Conservation (phyloP, 1,140 invertebrate species). For the Euglossa dilemma region DNA sequence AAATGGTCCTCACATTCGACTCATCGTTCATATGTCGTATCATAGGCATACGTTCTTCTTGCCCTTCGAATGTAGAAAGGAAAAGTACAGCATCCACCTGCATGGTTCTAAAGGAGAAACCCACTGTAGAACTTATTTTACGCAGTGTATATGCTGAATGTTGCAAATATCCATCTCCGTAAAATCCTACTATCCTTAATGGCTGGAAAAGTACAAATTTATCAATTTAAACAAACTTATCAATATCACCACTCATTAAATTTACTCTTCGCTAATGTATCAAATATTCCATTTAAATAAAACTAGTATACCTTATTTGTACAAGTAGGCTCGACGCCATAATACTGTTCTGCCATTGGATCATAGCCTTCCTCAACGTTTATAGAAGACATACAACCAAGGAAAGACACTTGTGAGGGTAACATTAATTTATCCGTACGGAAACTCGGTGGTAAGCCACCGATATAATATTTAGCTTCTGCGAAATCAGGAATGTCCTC, state of each 20-base stretch:
- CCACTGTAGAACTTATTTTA: constrained; percentile 86
- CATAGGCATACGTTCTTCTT: constrained; percentile 75
- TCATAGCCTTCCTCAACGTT: constrained; percentile 87
- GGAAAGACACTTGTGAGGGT: constrained; percentile 84
- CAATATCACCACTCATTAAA: background rate
- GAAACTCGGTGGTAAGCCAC: constrained; percentile 90
- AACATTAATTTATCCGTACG: constrained; percentile 72
- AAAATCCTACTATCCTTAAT: constrained; percentile 87
- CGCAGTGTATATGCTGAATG: constrained; percentile 86
- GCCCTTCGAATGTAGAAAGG: constrained; percentile 87
- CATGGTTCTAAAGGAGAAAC: constrained; percentile 90
- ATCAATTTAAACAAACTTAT: background rate
- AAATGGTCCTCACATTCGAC: constrained; percentile 66
- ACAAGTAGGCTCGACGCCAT: constrained; percentile 91
- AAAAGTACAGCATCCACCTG: constrained; percentile 88
- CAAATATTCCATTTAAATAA: background rate
- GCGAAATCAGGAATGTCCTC: constrained; percentile 86
- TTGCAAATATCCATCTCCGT: constrained; percentile 91
- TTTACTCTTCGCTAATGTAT: background rate
- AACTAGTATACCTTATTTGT: constrained; percentile 84
- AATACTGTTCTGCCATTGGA: constrained; percentile 86
- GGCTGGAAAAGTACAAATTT: constrained; percentile 77
- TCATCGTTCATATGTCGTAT: constrained; percentile 64
- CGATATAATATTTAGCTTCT: constrained; percentile 88
- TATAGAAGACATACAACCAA: constrained; percentile 92